Evolutionary conservation across 2,888 invertebrate species (phyloP).

Genomic region (Pachydiplax longipennis): DNA sequence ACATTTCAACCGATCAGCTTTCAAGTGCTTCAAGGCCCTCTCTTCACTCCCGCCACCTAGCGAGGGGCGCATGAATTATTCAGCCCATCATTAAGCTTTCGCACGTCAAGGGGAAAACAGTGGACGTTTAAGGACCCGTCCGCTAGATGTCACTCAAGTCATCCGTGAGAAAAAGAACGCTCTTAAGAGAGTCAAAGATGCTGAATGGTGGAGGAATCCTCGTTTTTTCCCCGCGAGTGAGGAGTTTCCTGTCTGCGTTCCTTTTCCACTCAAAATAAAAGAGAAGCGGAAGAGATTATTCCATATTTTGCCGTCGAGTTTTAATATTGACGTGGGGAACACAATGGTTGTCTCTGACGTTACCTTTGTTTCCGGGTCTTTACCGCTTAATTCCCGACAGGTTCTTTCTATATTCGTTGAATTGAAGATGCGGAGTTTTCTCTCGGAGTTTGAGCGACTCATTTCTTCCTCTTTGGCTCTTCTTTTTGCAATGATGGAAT

Average conservation of each 20-base stretch:
- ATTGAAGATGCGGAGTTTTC: neutral
- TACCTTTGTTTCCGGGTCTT: neutral
- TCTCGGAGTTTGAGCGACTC: neutral
- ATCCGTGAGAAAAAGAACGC: neutral
- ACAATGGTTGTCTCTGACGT: neutral
- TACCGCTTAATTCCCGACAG: neutral
- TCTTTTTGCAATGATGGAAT: neutral
- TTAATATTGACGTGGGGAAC: neutral
- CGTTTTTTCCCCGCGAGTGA: neutral
- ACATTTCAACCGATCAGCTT: neutral
- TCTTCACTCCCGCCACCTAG: neutral
- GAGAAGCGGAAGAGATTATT: neutral
- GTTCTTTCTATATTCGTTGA: neutral
- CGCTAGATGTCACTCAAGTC: neutral
- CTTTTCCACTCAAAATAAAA: neutral
- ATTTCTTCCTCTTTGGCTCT: neutral
- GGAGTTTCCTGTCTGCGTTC: neutral
- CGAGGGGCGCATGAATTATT: neutral
- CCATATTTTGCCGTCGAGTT: neutral
- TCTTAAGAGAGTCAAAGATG: neutral
- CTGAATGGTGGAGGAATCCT: neutral
- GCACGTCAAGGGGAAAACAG: neutral
- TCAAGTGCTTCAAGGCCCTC: neutral
- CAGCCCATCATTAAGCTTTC: slow-evolving; percentile 30
- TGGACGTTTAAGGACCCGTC: neutral